Conservation (phyloP, 2,888 invertebrate species). For the Choreutis nemorana region DNA sequence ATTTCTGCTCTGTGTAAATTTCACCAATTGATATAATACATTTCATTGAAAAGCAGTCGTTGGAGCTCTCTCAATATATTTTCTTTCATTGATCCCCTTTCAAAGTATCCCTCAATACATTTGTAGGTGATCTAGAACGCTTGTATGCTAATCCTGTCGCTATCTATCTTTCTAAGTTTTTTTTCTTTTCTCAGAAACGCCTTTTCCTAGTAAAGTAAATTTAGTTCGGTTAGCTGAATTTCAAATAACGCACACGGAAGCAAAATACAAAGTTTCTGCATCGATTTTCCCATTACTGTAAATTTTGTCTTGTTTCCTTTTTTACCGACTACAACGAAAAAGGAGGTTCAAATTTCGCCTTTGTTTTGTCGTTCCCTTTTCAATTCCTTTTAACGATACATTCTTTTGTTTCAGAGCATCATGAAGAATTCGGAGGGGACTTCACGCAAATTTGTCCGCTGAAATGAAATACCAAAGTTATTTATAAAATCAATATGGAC, state of each 20-base stretch:
- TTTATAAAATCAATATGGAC: slow-evolving; percentile 39
- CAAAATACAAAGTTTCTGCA: slow-evolving; percentile 12
- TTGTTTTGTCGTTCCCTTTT: slow-evolving; percentile 11
- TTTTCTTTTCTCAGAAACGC: slow-evolving; percentile 28
- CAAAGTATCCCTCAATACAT: no score
- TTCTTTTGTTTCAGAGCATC: slow-evolving; percentile 23
- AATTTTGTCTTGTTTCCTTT: no score
- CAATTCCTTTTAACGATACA: slow-evolving; percentile 6
- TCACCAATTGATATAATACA: no score
- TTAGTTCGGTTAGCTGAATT: slow-evolving; percentile 28
- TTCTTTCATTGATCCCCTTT: no score
- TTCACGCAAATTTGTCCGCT: not conserved
- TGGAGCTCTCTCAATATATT: no score
- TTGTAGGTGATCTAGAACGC: no score
- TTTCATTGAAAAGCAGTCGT: no score
- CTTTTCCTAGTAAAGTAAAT: slow-evolving; percentile 33
- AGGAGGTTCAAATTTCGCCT: slow-evolving; percentile 12
- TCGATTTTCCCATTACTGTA: slow-evolving; percentile 17
- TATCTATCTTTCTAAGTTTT: slow-evolving; percentile 21
- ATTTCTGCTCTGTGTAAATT: no score
- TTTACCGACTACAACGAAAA: no score
- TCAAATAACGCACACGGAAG: slow-evolving; percentile 21
- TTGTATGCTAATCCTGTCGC: slow-evolving; percentile 1
- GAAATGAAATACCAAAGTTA: slow-evolving; percentile 1
- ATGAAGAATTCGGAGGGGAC: slow-evolving; percentile 2